A percentile compares a stretch with the other conserved stretches of the same genome.
phyloP scores from a whole-genome alignment of 2,113 vertebrate genomes.

The Microcebus ravelobensis region DNA sequence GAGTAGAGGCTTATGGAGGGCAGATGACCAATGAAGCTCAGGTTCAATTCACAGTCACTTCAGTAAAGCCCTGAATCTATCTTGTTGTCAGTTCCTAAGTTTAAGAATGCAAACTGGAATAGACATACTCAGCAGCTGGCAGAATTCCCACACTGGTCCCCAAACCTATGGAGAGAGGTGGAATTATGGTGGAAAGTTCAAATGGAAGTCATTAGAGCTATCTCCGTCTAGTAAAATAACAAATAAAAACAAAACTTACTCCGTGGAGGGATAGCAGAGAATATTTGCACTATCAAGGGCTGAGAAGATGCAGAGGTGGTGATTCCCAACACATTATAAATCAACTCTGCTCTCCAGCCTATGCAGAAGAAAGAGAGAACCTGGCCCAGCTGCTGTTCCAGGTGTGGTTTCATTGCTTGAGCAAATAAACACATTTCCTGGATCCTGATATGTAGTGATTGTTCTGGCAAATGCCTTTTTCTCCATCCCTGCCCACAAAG shows the following conservation, averaged over 20 bases:
- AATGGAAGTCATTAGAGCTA: neutral
- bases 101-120: neutral
- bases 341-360: neutral
- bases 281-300: neutral
- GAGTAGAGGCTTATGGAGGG: too few species aligned
- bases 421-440: too few species aligned
- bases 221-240: neutral
- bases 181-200: neutral
- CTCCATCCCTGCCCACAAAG: too few species aligned
- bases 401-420: too few species aligned
- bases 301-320: neutral
- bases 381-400: too few species aligned
- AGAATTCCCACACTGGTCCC: neutral
- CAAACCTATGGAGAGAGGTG: neutral
- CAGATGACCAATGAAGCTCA: neutral
- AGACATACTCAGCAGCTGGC: neutral
- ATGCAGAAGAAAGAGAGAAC: neutral
- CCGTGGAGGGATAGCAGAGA: neutral
- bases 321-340: too few species aligned
- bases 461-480: too few species aligned
- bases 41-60: neutral
- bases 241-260: neutral
- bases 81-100: neutral
- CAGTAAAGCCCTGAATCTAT: neutral
- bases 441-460: too few species aligned